Evolutionary conservation across 2,113 vertebrate genomes (phyloP), one percentile per base, ranked within the genome.

Genomic region (Pygoscelis antarcticus): DNA sequence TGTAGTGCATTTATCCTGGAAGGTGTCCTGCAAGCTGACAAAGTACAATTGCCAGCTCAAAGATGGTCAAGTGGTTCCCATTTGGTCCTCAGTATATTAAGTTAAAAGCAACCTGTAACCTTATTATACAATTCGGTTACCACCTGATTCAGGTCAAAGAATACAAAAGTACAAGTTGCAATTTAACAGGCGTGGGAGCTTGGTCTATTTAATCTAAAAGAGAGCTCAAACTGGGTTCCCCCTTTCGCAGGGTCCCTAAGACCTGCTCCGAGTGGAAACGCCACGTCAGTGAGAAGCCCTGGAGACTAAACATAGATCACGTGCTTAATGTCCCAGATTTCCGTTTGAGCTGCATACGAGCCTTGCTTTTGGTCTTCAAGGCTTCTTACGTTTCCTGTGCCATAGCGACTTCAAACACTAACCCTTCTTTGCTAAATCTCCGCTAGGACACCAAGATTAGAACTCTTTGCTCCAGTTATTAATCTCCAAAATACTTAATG

Each of bases 391-490:
- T 90, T 96, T 94, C 93, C 89, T 95, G 82, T 90, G 81, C 77
- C 87, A 58, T 29, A 34, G 75, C 22, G 2, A 86, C 96, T 94
- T 94, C 95, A 96, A 97, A 94, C 88, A 62, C 19, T 2, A 83
- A 25, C 70, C 0, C 6, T 66, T 90, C 90, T 65, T 76, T 54
- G 78, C 95, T 94, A 87, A 93, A 85, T 92, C 93, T 97, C 93
- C 3, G 1, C 78, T 87, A 95, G 95, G 93, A 96, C 94, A 88
- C 93, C 54, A 42, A 88, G 95, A 93, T 96, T 95, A 96, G 93
- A 94, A 91, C 78, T 79, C 62, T 89, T 83, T 94, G 95, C 87
- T 95, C 87, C 91, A 93, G 68, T 95, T 94, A 89, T 57, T 96
- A 95, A 94, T 93, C 94, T 95, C 84, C 15, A 32, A 62, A 91